Conservation (phyloP, 1,140 invertebrate genomes). For the Lepidurus packardi region DNA sequence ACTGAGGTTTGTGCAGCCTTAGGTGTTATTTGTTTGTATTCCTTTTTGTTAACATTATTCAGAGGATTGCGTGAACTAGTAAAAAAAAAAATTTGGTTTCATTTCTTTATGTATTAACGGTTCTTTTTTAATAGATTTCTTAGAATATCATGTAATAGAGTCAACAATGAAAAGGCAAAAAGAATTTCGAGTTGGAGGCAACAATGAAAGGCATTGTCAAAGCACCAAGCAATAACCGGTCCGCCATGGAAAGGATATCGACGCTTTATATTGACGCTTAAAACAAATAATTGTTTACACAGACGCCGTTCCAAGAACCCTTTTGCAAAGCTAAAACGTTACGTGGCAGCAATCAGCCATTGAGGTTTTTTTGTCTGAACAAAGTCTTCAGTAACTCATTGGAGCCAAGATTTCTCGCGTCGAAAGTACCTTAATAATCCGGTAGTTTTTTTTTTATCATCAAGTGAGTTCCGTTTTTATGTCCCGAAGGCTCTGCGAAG, state of each 20-base stretch:
- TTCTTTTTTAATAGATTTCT: too few species aligned
- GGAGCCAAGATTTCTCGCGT: background rate
- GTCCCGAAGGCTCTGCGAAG: background rate
- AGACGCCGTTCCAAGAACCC: background rate
- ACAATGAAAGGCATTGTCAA: background rate
- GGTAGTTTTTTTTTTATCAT: background rate
- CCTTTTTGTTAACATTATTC: too few species aligned
- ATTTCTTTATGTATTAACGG: too few species aligned
- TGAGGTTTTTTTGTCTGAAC: slow-evolving; percentile 6
- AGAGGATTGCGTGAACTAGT: too few species aligned
- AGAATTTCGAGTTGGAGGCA: background rate
- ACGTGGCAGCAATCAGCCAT: background rate
- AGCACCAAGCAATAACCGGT: background rate
- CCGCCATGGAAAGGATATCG: background rate
- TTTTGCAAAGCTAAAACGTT: background rate
- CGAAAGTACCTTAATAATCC: background rate
- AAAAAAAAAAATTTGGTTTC: too few species aligned
- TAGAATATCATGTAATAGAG: too few species aligned
- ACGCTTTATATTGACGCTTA: background rate
- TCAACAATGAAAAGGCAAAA: background rate
- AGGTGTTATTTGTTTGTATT: too few species aligned
- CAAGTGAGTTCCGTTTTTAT: slow-evolving; percentile 19
- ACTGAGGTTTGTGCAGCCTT: too few species aligned
- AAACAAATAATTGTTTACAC: background rate
- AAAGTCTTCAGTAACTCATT: background rate